Evolutionary conservation across 2,797 vertebrate species (phyloP).

Genomic region (Ispidina picta): DNA sequence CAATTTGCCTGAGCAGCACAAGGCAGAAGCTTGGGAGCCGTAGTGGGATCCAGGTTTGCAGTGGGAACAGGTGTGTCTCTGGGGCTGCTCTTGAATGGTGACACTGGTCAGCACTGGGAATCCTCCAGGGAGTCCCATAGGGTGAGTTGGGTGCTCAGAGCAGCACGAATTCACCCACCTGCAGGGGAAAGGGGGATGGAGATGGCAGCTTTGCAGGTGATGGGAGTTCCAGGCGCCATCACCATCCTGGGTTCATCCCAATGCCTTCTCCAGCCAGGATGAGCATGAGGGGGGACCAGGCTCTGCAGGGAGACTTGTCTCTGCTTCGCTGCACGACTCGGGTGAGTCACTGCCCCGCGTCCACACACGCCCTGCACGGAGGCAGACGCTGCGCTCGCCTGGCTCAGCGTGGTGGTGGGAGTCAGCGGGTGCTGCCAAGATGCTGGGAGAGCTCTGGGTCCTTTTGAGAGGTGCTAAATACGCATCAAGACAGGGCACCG

Average conservation of each 20-base stretch:
- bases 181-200: accelerated
- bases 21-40: accelerated
- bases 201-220: accelerated
- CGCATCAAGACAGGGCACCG: background rate
- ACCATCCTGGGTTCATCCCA: accelerated
- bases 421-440: background rate
- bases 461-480: accelerated
- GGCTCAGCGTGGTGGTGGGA: background rate
- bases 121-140: background rate
- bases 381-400: background rate
- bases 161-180: background rate
- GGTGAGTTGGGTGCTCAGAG: accelerated
- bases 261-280: background rate
- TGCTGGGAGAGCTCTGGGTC: accelerated
- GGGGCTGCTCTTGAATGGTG: background rate
- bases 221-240: accelerated
- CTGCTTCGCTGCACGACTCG: accelerated
- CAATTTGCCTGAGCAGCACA: background rate
- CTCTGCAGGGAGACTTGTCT: background rate
- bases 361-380: background rate
- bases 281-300: accelerated
- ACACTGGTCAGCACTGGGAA: background rate
- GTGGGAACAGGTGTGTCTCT: accelerated
- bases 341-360: background rate
- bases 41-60: background rate